Conservation (phyloP, 92 coral and sea anemone genomes). For the Phenganax stokvisi region DNA sequence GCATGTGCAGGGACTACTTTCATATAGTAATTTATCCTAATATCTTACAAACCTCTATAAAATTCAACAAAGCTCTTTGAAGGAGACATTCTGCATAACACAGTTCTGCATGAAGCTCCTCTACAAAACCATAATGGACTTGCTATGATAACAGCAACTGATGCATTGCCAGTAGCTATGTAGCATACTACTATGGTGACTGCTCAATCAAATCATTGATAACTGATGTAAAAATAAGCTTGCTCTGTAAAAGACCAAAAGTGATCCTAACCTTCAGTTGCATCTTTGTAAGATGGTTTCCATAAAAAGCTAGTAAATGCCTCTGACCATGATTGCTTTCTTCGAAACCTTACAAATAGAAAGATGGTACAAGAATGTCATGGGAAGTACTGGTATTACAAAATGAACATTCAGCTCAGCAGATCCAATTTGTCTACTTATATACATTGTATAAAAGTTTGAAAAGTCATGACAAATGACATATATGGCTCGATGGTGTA, state of each 20-base stretch:
- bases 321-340: conserved; percentile 81
- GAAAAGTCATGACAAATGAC: no score
- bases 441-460: neutral
- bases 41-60: conserved; percentile 69
- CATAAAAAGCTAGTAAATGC: conserved; percentile 81
- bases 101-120: conserved; percentile 94
- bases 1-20: no score
- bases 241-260: no score
- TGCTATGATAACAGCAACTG: no score
- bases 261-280: conserved; percentile 61
- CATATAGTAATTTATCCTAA: no score
- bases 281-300: conserved; percentile 83
- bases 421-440: neutral
- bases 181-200: neutral
- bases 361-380: neutral
- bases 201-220: neutral
- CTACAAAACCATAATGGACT: conserved; percentile 23
- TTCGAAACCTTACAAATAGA: conserved; percentile 56
- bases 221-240: neutral
- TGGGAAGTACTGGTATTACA: no score
- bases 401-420: no score
- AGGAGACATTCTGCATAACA: conserved; percentile 97
- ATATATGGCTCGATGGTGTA: conserved; percentile 1
- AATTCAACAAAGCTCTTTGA: conserved; percentile 87
- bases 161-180: neutral